These are phyloP conservation scores for Torymus auratus DNA, from an alignment of 2,888 invertebrate species.

Conservation along the genomic window DNA sequence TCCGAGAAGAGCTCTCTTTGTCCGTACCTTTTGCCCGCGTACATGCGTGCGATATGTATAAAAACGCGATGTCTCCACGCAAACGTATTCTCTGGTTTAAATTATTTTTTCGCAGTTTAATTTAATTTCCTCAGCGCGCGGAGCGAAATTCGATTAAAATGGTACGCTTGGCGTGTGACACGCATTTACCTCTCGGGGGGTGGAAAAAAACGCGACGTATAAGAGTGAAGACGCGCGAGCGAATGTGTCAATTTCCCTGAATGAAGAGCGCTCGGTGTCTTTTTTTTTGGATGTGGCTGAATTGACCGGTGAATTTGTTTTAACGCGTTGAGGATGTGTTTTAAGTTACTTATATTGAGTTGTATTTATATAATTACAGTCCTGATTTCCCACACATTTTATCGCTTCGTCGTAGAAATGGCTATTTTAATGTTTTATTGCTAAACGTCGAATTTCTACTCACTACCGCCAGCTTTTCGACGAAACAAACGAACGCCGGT, in stretches of 20 bases:
- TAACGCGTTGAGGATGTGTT: no score
- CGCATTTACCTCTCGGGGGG: not conserved
- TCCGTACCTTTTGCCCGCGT: slow-evolving; percentile 17
- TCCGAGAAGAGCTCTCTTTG: slow-evolving; percentile 54
- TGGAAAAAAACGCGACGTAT: not conserved
- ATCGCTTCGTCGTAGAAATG: no score
- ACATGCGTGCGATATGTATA: slow-evolving; percentile 35
- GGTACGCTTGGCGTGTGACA: slow-evolving; percentile 47
- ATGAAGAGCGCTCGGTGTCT: not conserved
- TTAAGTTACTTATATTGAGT: no score
- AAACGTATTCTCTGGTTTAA: not conserved
- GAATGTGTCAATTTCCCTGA: slow-evolving; percentile 23
- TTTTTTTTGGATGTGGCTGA: not conserved
- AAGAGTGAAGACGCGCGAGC: not conserved
- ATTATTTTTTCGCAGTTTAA: slow-evolving; percentile 37
- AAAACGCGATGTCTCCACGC: slow-evolving; percentile 31
- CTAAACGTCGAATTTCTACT: no score
- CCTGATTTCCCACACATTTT: no score
- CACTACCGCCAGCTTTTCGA: no score
- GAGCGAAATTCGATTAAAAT: slow-evolving; percentile 67
- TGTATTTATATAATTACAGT: no score
- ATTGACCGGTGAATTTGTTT: no score
- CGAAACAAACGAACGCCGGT: no score
- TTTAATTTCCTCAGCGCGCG: slow-evolving; percentile 39
- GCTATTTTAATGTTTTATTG: no score